Percentiles rank a stretch among this genome's conserved stretches.
Evolutionary conservation across 2,888 invertebrate species (phyloP).

Genomic region (Harpalus rufipes): DNA sequence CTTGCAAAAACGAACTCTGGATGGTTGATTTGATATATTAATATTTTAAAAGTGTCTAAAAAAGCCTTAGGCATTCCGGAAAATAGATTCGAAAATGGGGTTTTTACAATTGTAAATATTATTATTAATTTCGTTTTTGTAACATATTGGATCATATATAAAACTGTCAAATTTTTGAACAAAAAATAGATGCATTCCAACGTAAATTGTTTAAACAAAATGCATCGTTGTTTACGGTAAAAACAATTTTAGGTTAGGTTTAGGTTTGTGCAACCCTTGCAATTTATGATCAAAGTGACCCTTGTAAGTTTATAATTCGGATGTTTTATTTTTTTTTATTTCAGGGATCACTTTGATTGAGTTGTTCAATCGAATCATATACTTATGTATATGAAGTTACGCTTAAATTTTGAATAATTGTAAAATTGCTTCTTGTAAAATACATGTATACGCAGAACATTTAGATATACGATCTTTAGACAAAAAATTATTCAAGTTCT

Average conservation of each 20-base stretch:
- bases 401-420: constrained; percentile 59
- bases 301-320: neutral
- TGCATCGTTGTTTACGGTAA: constrained; percentile 26
- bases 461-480: neutral
- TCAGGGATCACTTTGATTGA: neutral
- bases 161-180: constrained; percentile 11
- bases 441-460: constrained; percentile 59
- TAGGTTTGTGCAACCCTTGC: neutral
- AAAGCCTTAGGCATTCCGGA: no score
- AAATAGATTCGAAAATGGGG: no score
- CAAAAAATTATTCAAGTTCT: neutral
- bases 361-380: constrained; percentile 14
- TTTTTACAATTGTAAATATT: no score
- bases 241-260: neutral
- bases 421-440: constrained; percentile 64
- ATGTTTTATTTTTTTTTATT: constrained; percentile 16
- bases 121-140: neutral
- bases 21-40: no score
- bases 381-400: constrained; percentile 37
- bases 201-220: constrained; percentile 14
- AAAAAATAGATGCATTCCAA: neutral
- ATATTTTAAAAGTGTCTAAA: no score
- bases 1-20: no score
- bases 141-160: neutral
- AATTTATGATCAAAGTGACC: neutral